Evolutionary conservation across 2,888 invertebrate genomes (phyloP).

Genomic region (Apeira syringaria): DNA sequence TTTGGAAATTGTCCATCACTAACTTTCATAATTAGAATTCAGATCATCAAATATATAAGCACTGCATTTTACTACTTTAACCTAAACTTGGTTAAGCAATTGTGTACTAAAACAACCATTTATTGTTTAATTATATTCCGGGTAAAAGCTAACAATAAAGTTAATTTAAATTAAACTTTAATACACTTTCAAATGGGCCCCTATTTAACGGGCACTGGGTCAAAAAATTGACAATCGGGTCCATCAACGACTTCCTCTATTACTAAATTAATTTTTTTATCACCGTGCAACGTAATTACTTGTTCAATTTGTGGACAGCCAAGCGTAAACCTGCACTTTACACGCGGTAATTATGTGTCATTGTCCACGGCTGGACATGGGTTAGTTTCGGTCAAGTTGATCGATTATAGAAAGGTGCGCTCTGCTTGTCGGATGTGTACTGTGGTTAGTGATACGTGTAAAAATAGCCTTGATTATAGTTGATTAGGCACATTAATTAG

Average conservation of each 20-base stretch:
- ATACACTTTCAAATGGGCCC: slow-evolving; percentile 29
- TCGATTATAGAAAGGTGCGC: slow-evolving; percentile 7
- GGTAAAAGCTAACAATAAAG: slow-evolving; percentile 11
- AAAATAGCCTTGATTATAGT: neutral
- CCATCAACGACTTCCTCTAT: slow-evolving; percentile 56
- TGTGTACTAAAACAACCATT: neutral
- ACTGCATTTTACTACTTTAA: no score
- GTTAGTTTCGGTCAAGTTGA: slow-evolving; percentile 1
- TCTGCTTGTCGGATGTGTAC: neutral
- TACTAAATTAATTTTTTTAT: slow-evolving; percentile 54
- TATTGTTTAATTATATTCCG: no score
- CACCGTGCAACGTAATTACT: slow-evolving; percentile 62
- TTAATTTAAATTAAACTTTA: slow-evolving; percentile 25
- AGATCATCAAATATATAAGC: no score
- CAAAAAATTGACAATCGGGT: slow-evolving; percentile 37
- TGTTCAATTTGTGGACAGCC: slow-evolving; percentile 61
- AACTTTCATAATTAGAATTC: no score
- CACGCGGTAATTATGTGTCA: slow-evolving; percentile 31
- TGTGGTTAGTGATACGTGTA: neutral
- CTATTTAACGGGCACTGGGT: slow-evolving; percentile 33
- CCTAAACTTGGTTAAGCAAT: no score
- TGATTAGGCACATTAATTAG: neutral
- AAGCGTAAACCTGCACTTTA: slow-evolving; percentile 50
- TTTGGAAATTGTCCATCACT: no score
- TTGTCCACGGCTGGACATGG: slow-evolving; percentile 11